phyloP scores from a whole-genome alignment of 2,797 vertebrate genomes.

The Chelonia mydas region DNA sequence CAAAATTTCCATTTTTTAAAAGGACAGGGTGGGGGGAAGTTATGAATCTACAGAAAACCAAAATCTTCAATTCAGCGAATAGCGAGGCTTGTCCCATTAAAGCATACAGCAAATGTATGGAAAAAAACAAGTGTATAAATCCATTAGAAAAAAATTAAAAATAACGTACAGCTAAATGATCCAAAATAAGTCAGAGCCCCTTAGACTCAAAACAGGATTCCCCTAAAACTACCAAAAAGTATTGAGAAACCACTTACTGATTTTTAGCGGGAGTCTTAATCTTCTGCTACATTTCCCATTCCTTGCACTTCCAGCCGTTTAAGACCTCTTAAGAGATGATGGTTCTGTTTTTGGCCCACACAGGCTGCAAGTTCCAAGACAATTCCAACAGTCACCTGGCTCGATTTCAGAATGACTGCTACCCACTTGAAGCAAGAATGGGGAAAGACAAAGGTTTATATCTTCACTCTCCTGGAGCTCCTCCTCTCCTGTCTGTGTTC shows the following conservation, averaged over 20 bases:
- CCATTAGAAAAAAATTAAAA: slow-evolving; percentile 35
- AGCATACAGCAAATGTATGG: slow-evolving; percentile 24
- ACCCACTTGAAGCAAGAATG: not conserved
- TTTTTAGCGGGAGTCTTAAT: not conserved
- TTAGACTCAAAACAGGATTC: not conserved
- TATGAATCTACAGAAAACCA: slow-evolving; percentile 4
- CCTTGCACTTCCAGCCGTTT: not conserved
- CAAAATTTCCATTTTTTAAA: not conserved
- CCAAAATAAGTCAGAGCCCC: not conserved
- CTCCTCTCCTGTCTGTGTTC: not conserved
- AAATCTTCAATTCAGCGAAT: slow-evolving; percentile 17
- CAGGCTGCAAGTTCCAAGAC: not conserved
- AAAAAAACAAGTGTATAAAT: not conserved
- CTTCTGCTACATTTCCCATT: not conserved
- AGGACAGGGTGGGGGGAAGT: not conserved
- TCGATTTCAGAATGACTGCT: not conserved
- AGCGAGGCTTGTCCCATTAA: slow-evolving; percentile 27
- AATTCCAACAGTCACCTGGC: not conserved
- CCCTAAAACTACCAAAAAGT: not conserved
- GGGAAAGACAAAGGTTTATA: not conserved
- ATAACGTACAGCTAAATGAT: slow-evolving; percentile 14
- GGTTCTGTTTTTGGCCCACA: not conserved
- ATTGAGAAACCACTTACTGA: not conserved
- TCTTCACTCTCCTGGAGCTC: not conserved
- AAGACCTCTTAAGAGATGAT: not conserved